Base-by-base conservation (phyloP, 2,797 vertebrate species). In the Pseudochaenichthys georgianus region DNA sequence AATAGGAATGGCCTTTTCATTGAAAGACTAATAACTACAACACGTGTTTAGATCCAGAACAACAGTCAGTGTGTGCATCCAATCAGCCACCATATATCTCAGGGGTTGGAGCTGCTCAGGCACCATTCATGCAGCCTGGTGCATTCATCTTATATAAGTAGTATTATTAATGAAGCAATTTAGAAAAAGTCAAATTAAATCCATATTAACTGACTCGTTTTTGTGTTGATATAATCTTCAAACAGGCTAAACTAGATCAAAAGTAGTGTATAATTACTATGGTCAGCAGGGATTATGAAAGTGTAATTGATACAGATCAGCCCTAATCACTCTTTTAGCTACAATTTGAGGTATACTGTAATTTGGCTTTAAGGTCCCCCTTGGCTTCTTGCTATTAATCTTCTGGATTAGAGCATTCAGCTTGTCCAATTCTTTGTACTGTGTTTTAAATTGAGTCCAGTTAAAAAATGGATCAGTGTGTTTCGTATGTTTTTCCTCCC, bases 221-320 rank as follows among this genome's bases (percentile, higher is more conserved):
- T 28, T 28, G 3, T 28, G 3, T 28, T 28, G 3, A 28, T 90
- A 68, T 90, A 88, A 92, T 93, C 90, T 93, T 92, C 89, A 92
- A 91, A 85, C 81, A 57, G 85, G 82, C 87, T 89, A 82, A 89
- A 92, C 87, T 87, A 90, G 89, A 86, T 88, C 78, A 93, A 89
- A 86, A 88, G 90, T 92, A 89, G 38, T 81, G 89, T 92, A 91
- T 94, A 93, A 94, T 93, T 92, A 91, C 75, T 78, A 48, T 88
- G 92, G 90, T 94, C 92, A 92, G 87, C 81, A 91, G 93, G 91
- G 92, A 94, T 93, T 93, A 90, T 89, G 80, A 77, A 85, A 90
- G 60, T 89, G 91, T 91, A 92, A 90, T 86, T 88, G 92, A 93
- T 94, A 93, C 58, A 65, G 88, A 93, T 94, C 92, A 92, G 90